Percentiles rank a stretch among this genome's conserved stretches.
phyloP scores from a whole-genome alignment of 1,140 invertebrate genomes.

The Zaprionus lachaisei region DNA sequence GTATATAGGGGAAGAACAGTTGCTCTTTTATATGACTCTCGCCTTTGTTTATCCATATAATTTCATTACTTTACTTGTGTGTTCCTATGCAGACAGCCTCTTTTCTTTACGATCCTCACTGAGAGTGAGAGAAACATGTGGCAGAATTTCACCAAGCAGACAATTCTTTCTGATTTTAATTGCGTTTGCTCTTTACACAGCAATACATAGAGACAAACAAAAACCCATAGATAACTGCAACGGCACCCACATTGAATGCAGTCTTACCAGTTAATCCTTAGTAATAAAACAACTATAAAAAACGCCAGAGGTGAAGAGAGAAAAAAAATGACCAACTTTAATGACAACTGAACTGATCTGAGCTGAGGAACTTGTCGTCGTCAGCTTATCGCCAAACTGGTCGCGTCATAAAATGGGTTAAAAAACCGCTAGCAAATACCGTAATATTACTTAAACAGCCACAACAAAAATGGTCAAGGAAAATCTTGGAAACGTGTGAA shows the following conservation, averaged over 20 bases:
- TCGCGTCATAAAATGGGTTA: constrained; percentile 36
- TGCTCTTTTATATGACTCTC: constrained; percentile 40
- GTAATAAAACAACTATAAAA: constrained; percentile 19
- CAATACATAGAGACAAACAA: not conserved
- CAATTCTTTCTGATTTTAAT: constrained; percentile 35
- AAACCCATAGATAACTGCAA: constrained; percentile 14
- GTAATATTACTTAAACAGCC: not conserved
- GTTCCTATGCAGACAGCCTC: constrained; percentile 12
- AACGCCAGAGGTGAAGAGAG: not conserved
- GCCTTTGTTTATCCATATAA: constrained; percentile 52
- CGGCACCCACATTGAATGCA: constrained; percentile 41
- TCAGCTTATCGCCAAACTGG: constrained; percentile 39
- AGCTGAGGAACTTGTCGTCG: constrained; percentile 33
- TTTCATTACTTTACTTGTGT: constrained; percentile 30
- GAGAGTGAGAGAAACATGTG: constrained; percentile 17
- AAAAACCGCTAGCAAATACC: constrained; percentile 33
- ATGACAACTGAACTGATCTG: constrained; percentile 22
- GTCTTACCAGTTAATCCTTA: constrained; percentile 38
- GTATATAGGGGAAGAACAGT: constrained; percentile 29
- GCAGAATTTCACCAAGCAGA: constrained; percentile 30
- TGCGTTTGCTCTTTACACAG: constrained; percentile 17
- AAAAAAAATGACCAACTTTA: constrained; percentile 32
- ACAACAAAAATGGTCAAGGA: not conserved
- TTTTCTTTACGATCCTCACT: constrained; percentile 34
- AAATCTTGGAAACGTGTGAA: constrained; percentile 11